A percentile compares a stretch with the other conserved stretches of the same genome.
These are phyloP conservation scores for Gadopsis marmoratus DNA, from an alignment of 2,797 vertebrate genomes.

Conservation along the genomic window DNA sequence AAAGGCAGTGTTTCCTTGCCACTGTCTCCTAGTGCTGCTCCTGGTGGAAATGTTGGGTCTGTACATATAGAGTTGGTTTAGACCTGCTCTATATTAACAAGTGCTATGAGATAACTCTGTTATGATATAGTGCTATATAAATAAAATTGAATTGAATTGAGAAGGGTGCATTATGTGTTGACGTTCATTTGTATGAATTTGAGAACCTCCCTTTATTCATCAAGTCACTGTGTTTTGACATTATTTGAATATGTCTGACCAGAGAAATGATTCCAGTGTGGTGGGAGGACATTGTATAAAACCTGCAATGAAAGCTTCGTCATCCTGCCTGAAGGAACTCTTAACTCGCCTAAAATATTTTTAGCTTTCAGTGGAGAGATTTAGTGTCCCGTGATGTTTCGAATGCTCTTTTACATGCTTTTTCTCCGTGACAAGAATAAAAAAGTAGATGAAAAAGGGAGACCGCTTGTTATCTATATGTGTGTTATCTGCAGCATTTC, in stretches of 20 bases:
- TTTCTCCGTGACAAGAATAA: slow-evolving; percentile 1
- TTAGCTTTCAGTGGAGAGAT: slow-evolving; percentile 22
- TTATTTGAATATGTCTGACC: slow-evolving; percentile 8
- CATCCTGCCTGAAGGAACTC: slow-evolving; percentile 13
- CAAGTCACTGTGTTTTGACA: slow-evolving; percentile 3
- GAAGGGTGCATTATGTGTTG: neutral
- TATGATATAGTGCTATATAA: no score
- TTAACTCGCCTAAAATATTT: slow-evolving; percentile 27
- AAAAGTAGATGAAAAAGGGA: neutral
- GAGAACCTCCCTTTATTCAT: neutral
- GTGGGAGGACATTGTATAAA: slow-evolving; percentile 24
- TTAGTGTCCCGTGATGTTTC: slow-evolving; percentile 11
- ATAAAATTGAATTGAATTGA: no score
- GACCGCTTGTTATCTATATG: neutral
- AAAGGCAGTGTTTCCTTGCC: no score
- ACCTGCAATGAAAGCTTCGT: slow-evolving; percentile 10
- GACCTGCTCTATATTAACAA: no score
- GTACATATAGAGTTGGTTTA: no score
- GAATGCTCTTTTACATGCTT: neutral
- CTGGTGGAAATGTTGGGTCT: no score
- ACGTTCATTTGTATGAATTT: neutral
- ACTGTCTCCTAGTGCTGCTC: no score
- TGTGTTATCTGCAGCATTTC: slow-evolving; percentile 6
- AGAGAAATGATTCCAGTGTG: slow-evolving; percentile 2
- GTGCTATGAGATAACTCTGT: no score